Evolutionary conservation across 2,797 vertebrate genomes (phyloP).

Genomic region (Gallirallus australis): DNA sequence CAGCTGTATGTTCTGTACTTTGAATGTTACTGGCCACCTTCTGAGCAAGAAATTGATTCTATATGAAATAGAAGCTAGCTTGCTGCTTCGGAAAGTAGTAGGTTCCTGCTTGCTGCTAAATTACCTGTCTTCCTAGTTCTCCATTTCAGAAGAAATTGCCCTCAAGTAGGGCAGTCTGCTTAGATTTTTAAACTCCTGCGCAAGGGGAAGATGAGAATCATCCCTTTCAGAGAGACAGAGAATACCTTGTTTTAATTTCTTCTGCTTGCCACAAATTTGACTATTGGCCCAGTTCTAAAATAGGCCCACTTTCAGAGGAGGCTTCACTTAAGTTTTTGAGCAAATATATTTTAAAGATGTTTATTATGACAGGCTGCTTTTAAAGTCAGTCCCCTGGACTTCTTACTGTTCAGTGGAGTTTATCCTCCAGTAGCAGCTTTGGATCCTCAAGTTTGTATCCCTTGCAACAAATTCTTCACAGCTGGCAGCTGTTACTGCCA

Average conservation of each 20-base stretch:
- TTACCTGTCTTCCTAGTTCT: background rate
- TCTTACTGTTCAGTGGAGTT: background rate
- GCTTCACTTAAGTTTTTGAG: background rate
- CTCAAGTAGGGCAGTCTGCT: background rate
- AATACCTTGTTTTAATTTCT: background rate
- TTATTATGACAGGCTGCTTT: background rate
- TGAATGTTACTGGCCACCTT: background rate
- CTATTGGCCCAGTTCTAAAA: background rate
- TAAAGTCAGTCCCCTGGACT: background rate
- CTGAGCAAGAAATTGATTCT: background rate
- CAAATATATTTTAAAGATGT: background rate
- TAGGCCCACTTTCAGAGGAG: background rate
- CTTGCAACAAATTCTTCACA: background rate
- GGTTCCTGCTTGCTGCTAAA: background rate
- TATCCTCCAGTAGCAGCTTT: background rate
- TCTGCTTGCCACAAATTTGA: background rate
- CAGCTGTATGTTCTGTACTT: background rate
- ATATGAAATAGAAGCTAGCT: background rate
- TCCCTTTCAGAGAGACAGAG: background rate
- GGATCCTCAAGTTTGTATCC: background rate
- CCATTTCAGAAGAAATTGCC: background rate
- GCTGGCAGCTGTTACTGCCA: background rate
- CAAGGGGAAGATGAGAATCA: background rate
- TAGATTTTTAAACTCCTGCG: background rate
- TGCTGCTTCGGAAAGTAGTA: background rate